These are phyloP conservation scores for Pedetes capensis DNA, from an alignment of 2,113 vertebrate genomes.

Conservation along the genomic window DNA sequence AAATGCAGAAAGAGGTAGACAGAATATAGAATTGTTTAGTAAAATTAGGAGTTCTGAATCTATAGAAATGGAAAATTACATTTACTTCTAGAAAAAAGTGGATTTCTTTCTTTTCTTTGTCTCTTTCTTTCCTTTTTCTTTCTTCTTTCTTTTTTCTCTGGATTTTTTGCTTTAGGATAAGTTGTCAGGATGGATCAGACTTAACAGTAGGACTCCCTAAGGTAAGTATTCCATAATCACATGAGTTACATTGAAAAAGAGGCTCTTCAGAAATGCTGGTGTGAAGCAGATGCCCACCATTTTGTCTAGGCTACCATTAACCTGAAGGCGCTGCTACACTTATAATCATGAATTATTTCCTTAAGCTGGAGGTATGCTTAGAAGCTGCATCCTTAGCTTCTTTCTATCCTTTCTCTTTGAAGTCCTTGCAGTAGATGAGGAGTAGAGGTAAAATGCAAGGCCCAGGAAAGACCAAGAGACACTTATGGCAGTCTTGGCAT, in stretches of 20 bases:
- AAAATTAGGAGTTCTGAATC: conserved; percentile 29
- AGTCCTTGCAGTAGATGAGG: neutral
- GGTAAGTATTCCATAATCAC: neutral
- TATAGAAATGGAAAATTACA: neutral
- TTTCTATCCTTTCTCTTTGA: neutral
- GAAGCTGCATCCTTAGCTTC: neutral
- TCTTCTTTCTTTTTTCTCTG: too few species aligned
- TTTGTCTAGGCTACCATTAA: neutral
- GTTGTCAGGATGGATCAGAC: neutral
- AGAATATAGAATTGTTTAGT: neutral
- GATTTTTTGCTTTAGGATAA: neutral
- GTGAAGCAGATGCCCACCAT: neutral
- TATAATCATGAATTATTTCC: neutral
- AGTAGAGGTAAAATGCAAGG: neutral
- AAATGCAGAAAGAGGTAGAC: neutral
- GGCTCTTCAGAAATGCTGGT: neutral
- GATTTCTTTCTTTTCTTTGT: neutral
- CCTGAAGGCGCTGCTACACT: neutral
- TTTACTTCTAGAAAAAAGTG: neutral
- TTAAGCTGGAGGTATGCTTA: neutral
- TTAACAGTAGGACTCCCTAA: neutral
- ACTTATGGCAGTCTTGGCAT: neutral
- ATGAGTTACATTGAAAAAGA: neutral
- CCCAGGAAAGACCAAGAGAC: neutral
- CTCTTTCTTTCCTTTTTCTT: too few species aligned